Evolutionary conservation across 2,113 vertebrate genomes (phyloP), one percentile per base, ranked within the genome.

Genomic region (Rhegmatorhina hoffmannsi): DNA sequence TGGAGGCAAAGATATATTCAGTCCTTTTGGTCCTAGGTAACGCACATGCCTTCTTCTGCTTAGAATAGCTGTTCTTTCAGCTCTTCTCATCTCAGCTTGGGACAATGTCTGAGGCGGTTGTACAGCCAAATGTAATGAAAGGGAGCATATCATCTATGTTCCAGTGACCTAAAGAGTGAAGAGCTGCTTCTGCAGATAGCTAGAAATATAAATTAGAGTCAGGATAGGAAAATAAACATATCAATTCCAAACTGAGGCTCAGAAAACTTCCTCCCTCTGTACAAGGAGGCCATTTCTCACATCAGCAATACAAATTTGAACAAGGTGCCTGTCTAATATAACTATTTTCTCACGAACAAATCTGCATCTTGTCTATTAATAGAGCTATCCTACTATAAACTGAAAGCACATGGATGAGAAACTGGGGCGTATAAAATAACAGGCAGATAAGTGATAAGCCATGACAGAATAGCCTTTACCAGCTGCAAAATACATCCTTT

Each of bases 21-120:
- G 33, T 50, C 36, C 31, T 86, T 90, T 80, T 50, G 28, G 43
- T 83, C 36, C 40, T 46, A 20, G 17, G 18, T 73, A 85, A 58
- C 36, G 40, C 23, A 58, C 17, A 58, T 36, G 85, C 17, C 21
- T 74, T 70, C 6, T 18, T 86, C 73, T 76, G 47, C 86, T 87
- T 40, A 87, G 26, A 82, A 87, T 26, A 96, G 69, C 69, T 88
- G 67, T 49, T 76, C 63, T 83, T 93, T 85, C 33, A 92, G 43
- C 17, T 96, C 79, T 50, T 85, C 87, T 88, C 18, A 55, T 70
- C 79, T 95, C 55, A 86, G 55, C 64, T 70, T 20, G 38, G 70
- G 75, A 93, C 72, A 80, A 68, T 6, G 52, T 82, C 89, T 87
- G 46, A 31, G 12, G 55, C 75, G 74, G 63, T 38, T 86, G 23